Base-by-base conservation (phyloP, 2,888 invertebrate genomes). In the Petrolisthes manimaculis region DNA sequence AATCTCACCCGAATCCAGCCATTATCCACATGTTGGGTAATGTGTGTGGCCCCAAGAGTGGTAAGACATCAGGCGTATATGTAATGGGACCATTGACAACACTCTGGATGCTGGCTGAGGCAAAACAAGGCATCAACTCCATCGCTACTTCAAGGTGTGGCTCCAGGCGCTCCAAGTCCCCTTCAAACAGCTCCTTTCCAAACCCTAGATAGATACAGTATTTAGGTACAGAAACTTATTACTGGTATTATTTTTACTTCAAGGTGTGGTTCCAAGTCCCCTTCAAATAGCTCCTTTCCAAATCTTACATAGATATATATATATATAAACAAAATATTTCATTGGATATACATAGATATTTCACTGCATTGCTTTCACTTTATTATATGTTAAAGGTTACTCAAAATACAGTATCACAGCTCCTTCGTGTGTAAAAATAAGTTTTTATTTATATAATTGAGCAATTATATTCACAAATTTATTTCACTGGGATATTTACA, bases 31-130 rank as follows among this genome's bases (percentile, higher is more conserved):
- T 93, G 91, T 93, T 93, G 18, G 92, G 92, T 21, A 92, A 83
- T 14, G 92, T 92, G 55, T 92, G 91, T 5, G 93, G 93, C 71
- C 93, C 93, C 6, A 94, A 91, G 84, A 94, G 91, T 4, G 94
- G 93, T 80, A 93, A 91, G 8, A 93, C 91, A 91, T 94, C 94
- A 4, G 93, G 93, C 4, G 93, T 92, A 90, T 93, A 93, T 37
- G 93, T 93, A 82, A 93, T 93, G 21, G 93, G 93, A 4, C 93
- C 93, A 82, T 92, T 92, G 51, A 93, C 92, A 5, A 93, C 92
- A 54, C 92, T 92, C 77, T 92, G 92, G 5, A 93, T 92, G 78
- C 92, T 91, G 5, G 92, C 93, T 8, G 87, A 90, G 67, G 91
- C 86, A 55, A 93, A 91, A 12, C 92, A 91, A 0, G 93, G 93